phyloP scores from a whole-genome alignment of 1,140 invertebrate species.

The Sitobion miscanthi region DNA sequence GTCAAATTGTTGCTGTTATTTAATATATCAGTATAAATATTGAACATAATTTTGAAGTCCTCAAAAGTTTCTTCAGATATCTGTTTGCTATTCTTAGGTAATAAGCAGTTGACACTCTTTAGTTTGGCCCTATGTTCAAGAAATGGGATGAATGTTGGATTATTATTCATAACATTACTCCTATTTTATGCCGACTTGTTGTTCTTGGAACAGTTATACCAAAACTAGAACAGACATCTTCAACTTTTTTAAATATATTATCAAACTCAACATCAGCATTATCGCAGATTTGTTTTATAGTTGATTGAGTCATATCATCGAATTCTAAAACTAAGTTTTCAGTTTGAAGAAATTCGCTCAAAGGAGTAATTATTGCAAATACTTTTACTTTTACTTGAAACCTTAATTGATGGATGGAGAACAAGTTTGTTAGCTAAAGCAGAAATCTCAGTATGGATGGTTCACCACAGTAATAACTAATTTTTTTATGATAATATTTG shows the following conservation, averaged over 20 bases:
- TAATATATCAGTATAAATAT: neutral
- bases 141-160: neutral
- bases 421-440: neutral
- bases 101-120: neutral
- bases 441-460: neutral
- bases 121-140: neutral
- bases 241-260: neutral
- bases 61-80: neutral
- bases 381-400: too few relatives aligned
- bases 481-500: too few relatives aligned
- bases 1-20: neutral
- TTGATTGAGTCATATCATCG: neutral
- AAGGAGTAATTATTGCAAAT: too few relatives aligned
- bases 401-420: neutral
- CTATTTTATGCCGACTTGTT: neutral
- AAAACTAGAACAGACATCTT: neutral
- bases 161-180: neutral
- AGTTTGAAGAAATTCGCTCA: neutral
- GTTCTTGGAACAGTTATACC: neutral
- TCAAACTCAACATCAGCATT: neutral
- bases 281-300: neutral
- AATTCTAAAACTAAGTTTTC: slow-evolving; percentile 16
- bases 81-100: neutral
- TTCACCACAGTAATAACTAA: too few relatives aligned
- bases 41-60: neutral